Evolutionary conservation across 1,140 invertebrate genomes (phyloP).

Genomic region (Megalopta genalis): DNA sequence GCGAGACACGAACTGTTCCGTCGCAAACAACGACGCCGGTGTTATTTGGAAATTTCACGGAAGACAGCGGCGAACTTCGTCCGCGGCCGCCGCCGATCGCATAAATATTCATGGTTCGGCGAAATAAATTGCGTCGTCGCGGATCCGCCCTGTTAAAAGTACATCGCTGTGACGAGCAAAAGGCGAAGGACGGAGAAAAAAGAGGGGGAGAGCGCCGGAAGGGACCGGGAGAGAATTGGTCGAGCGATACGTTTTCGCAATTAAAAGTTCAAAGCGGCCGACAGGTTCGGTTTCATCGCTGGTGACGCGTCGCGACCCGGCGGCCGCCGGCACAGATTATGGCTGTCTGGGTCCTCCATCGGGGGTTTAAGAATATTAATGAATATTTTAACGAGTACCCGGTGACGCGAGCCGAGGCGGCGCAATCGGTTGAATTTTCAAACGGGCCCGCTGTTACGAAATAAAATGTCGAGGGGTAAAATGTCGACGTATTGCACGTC

Average conservation of each 20-base stretch:
- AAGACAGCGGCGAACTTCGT: not conserved
- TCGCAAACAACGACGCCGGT: too few species aligned
- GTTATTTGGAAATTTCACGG: not conserved
- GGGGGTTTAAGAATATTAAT: constrained; percentile 10
- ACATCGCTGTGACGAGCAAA: not conserved
- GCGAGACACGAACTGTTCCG: too few species aligned
- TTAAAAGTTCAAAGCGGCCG: constrained; percentile 26
- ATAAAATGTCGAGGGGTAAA: too few species aligned
- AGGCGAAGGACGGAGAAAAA: not conserved
- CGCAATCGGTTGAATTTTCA: not conserved
- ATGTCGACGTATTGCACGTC: too few species aligned
- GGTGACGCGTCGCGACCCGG: not conserved
- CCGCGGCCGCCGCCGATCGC: too few species aligned
- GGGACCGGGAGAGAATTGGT: not conserved
- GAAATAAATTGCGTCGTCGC: not conserved
- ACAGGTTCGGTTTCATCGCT: not conserved
- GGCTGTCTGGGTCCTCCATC: not conserved
- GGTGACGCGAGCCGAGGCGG: not conserved
- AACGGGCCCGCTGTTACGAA: not conserved
- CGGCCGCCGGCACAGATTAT: not conserved
- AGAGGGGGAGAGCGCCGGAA: not conserved
- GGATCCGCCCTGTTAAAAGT: not conserved
- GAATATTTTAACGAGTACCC: constrained; percentile 4
- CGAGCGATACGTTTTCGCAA: constrained; percentile 5
- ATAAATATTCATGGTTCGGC: constrained; percentile 26